phyloP scores from a whole-genome alignment of 2,888 invertebrate genomes.

The Bursaphelenchus okinawaensis region DNA sequence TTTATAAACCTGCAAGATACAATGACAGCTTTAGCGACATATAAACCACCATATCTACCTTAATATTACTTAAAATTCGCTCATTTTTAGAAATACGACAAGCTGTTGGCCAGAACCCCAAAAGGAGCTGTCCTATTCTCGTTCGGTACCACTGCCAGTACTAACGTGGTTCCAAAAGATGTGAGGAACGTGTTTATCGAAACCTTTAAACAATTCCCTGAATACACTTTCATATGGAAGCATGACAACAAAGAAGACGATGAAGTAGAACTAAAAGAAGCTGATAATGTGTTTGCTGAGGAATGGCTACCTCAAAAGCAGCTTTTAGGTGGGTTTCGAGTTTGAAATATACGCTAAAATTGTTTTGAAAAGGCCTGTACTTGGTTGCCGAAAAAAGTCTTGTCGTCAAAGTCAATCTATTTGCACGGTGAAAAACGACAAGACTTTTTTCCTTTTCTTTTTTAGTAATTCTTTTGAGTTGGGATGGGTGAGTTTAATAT shows the following conservation, averaged over 20 bases:
- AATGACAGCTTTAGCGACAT: no score
- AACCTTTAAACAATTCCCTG: not conserved
- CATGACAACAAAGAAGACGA: not conserved
- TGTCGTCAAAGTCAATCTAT: no score
- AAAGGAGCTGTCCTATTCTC: not conserved
- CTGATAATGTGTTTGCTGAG: not conserved
- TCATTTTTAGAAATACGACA: not conserved
- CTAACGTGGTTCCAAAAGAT: not conserved
- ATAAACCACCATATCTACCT: no score
- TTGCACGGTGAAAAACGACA: no score
- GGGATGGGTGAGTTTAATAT: no score
- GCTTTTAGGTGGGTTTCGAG: not conserved
- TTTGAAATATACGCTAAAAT: no score
- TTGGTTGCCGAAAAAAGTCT: no score
- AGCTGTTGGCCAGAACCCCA: not conserved
- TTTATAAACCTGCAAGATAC: no score
- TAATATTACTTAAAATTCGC: no score
- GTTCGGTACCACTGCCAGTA: not conserved
- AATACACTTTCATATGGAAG: not conserved
- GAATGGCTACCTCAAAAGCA: not conserved
- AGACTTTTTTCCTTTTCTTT: no score
- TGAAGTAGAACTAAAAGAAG: not conserved
- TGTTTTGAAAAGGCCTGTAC: no score
- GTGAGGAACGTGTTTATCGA: not conserved
- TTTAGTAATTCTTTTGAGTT: no score